Percentiles rank a stretch among this genome's conserved stretches.
Evolutionary conservation across 2,888 invertebrate species (phyloP).

Genomic region (Lithophane ornitopus): DNA sequence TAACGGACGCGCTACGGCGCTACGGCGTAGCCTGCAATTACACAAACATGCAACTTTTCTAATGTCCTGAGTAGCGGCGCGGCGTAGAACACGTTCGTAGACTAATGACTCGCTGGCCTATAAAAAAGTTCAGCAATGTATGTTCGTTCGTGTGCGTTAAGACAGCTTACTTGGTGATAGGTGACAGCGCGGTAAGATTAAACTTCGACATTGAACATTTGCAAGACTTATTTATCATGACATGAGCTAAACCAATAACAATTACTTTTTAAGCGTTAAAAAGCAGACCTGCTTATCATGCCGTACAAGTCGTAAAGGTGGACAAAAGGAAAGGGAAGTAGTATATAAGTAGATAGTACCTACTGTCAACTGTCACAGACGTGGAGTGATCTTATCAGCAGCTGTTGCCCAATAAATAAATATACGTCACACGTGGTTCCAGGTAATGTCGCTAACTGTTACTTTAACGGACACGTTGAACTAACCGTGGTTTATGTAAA

Average conservation of each 20-base stretch:
- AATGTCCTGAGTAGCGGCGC: slow-evolving; percentile 38
- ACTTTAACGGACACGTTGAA: slow-evolving; percentile 33
- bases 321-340: slow-evolving; percentile 50
- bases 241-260: slow-evolving; percentile 14
- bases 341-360: slow-evolving; percentile 31
- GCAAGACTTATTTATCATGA: not conserved
- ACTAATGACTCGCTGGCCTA: not conserved
- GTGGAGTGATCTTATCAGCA: slow-evolving; percentile 52
- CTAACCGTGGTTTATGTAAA: slow-evolving; percentile 6
- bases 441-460: slow-evolving; percentile 40
- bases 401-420: slow-evolving; percentile 28
- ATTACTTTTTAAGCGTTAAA: slow-evolving; percentile 1
- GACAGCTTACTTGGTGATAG: slow-evolving; percentile 6
- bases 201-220: not conserved
- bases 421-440: slow-evolving; percentile 27
- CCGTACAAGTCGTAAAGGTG: slow-evolving; percentile 39
- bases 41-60: slow-evolving; percentile 45
- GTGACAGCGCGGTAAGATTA: slow-evolving; percentile 3
- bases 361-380: slow-evolving; percentile 37
- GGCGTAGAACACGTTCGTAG: slow-evolving; percentile 27
- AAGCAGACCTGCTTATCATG: slow-evolving; percentile 42
- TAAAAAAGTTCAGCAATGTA: slow-evolving; percentile 16
- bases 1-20: slow-evolving; percentile 53
- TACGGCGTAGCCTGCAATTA: slow-evolving; percentile 62
- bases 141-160: slow-evolving; percentile 4